Percentiles rank a stretch among this genome's conserved stretches.
Conservation (phyloP, 2,113 vertebrate species). For the Syngnathus scovelli region DNA sequence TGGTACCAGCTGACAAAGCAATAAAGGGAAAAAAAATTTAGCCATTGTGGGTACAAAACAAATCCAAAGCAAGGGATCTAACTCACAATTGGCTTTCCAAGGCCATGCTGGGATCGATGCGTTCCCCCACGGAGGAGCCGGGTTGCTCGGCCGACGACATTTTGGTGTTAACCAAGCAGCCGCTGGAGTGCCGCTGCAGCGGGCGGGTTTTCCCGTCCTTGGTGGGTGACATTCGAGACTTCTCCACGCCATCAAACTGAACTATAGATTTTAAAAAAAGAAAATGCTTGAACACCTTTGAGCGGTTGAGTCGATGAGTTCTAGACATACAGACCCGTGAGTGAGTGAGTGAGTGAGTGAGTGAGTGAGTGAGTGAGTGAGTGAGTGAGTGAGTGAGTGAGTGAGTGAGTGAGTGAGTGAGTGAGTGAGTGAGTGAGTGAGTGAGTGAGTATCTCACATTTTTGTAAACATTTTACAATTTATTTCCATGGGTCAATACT, state of each 20-base stretch:
- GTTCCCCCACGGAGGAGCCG: constrained; percentile 79
- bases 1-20: constrained; percentile 87
- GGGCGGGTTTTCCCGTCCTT: constrained; percentile 82
- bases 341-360: too few species aligned
- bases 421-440: too few species aligned
- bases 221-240: constrained; percentile 79
- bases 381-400: too few species aligned
- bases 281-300: neutral
- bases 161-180: constrained; percentile 83
- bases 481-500: too few species aligned
- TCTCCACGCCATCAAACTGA: constrained; percentile 82
- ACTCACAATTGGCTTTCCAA: constrained; percentile 98
- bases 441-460: too few species aligned
- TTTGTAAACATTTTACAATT: too few species aligned
- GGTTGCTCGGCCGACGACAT: constrained; percentile 75
- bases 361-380: too few species aligned
- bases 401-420: too few species aligned
- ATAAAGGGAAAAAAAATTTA: neutral
- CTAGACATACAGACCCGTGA: too few species aligned
- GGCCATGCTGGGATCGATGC: constrained; percentile 85
- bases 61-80: neutral
- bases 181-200: constrained; percentile 77
- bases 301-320: too few species aligned
- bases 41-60: neutral
- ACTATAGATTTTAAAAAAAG: constrained; percentile 64